Evolutionary conservation across 1,140 invertebrate genomes (phyloP), one percentile per base, ranked within the genome.

Genomic region (Dermatophagoides farinae): DNA sequence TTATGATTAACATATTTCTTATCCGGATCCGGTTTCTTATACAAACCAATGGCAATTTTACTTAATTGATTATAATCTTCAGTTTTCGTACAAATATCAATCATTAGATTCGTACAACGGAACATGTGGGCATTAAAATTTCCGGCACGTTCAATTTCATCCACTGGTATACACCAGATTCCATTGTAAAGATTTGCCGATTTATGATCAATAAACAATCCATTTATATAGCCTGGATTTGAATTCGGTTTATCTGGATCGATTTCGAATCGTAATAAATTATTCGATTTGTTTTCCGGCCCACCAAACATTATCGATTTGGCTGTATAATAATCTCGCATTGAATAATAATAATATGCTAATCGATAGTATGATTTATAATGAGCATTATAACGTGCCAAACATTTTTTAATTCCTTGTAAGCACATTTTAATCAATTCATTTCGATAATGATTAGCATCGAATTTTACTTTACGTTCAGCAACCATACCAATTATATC

Each of bases 81-180:
- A 16, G 80, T 79, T 67, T 84, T 80, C 61, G 79, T 78, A 14
- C 91, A 71, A 61, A 93, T 78, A 69, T 90, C 82, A 71, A 92
- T 77, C 0, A 90, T 74, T 9, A 92, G 75, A 8, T 79, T 75
- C 6, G 91, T 79, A 65, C 84, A 85, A 60, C 86, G 79, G 61
- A 82, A 86, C 82, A 95, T 87, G 68, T 95, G 88, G 40, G 84
- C 81, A 9, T 86, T 81, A 72, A 97, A 89, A 68, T 86, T 86
- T 14, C 90, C 90, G 1, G 86, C 82, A 47, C 90, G 76, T 68
- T 95, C 90, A 39, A 95, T 84, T 74, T 97, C 91, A 60, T 79
- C 79, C 22, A 82, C 78, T 6, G 87, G 88, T 68, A 91, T 88
- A 62, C 86, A 77, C 90, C 90, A 95, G 60, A 92, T 81, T 58